Evolutionary conservation across 2,888 invertebrate genomes (phyloP).

Genomic region (Nymphalis polychloros): DNA sequence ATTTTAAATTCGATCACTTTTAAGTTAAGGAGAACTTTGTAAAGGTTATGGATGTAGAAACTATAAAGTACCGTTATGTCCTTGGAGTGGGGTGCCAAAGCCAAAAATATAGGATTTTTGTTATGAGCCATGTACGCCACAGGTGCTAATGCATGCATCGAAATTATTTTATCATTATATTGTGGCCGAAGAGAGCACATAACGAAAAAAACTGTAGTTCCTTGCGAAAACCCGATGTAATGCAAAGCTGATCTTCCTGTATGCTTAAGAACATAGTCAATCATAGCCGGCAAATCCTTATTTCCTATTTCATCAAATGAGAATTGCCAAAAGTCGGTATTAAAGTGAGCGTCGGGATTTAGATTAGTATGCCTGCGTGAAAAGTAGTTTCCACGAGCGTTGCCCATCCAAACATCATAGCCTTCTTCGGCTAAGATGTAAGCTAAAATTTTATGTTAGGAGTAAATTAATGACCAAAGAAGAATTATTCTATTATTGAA

Average conservation of each 20-base stretch:
- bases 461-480: too few relatives aligned
- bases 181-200: conserved; percentile 84
- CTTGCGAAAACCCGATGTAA: conserved; percentile 91
- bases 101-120: conserved; percentile 69
- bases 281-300: conserved; percentile 89
- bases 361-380: conserved; percentile 79
- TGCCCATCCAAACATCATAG: conserved; percentile 1
- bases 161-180: conserved; percentile 85
- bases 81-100: conserved; percentile 66
- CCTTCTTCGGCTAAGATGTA: conserved; percentile 52
- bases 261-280: conserved; percentile 85
- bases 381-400: conserved; percentile 86
- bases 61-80: conserved; percentile 62
- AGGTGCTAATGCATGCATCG: conserved; percentile 86
- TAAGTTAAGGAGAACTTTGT: background rate
- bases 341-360: conserved; percentile 59
- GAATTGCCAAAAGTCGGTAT: conserved; percentile 84
- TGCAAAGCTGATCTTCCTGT: conserved; percentile 84
- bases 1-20: background rate
- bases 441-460: background rate
- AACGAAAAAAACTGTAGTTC: conserved; percentile 85
- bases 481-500: too few relatives aligned
- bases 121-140: conserved; percentile 84
- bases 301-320: conserved; percentile 93
- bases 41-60: background rate